A percentile compares a stretch with the other conserved stretches of the same genome.
phyloP scores from a whole-genome alignment of 1,140 invertebrate species.

The Neuroterus valhalla region DNA sequence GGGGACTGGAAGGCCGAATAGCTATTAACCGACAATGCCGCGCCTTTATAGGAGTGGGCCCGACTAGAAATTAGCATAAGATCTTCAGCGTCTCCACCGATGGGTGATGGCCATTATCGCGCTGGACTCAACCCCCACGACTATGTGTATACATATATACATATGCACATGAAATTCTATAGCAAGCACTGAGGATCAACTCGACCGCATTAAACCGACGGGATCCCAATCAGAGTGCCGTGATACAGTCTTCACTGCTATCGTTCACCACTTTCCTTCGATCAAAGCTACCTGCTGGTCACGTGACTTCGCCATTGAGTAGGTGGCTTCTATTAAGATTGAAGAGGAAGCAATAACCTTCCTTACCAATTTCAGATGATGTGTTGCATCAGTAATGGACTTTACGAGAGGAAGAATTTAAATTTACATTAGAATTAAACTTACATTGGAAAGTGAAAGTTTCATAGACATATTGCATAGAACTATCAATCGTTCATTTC shows the following conservation, averaged over 20 bases:
- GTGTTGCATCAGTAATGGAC: too few species aligned
- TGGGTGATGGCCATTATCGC: constrained; percentile 51
- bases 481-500: background rate
- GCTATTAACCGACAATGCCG: constrained; percentile 67
- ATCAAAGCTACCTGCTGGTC: constrained; percentile 48
- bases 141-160: background rate
- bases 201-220: constrained; percentile 43
- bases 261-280: constrained; percentile 49
- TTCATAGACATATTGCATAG: background rate
- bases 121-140: constrained; percentile 41
- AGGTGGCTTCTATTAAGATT: background rate
- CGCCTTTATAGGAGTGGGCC: constrained; percentile 42
- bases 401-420: too few species aligned
- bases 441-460: background rate
- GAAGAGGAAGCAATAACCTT: background rate
- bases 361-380: background rate
- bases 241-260: constrained; percentile 48
- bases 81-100: constrained; percentile 55
- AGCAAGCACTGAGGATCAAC: constrained; percentile 39
- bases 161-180: constrained; percentile 40
- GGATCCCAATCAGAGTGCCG: constrained; percentile 57
- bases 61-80: constrained; percentile 63
- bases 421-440: too few species aligned
- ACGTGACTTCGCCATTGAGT: constrained; percentile 49
- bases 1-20: constrained; percentile 22